A percentile compares a stretch with the other conserved stretches of the same genome.
Conservation (phyloP, 2,113 vertebrate species). For the Desmodus rotundus region DNA sequence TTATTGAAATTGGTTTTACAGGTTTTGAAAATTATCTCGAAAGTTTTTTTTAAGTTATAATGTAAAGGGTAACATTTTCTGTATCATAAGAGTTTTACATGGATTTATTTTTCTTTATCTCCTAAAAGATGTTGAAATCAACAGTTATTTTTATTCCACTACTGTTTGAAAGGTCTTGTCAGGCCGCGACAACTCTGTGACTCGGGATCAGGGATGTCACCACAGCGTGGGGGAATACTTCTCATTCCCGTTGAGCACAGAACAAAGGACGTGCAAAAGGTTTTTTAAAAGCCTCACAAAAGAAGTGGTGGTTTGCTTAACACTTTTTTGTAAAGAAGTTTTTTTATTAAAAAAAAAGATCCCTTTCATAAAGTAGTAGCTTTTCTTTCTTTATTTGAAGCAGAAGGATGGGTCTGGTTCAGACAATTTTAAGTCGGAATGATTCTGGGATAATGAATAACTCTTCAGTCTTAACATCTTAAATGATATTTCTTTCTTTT, state of each 20-base stretch:
- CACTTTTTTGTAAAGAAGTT: background rate
- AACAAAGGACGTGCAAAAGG: background rate
- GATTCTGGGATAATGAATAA: background rate
- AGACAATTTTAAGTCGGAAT: background rate
- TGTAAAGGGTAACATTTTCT: constrained; percentile 6
- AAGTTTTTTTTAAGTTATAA: background rate
- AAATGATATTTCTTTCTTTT: no score
- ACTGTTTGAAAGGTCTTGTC: background rate
- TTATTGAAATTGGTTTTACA: background rate
- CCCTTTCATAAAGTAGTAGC: constrained; percentile 4
- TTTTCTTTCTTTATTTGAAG: background rate
- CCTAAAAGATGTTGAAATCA: constrained; percentile 38
- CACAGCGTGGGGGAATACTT: background rate
- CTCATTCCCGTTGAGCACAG: background rate
- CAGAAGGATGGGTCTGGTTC: background rate
- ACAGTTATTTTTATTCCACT: background rate
- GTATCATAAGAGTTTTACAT: background rate
- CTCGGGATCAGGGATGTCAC: background rate
- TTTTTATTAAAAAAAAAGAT: background rate
- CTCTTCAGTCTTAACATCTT: background rate
- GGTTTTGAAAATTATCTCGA: constrained; percentile 23
- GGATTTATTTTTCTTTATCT: constrained; percentile 51
- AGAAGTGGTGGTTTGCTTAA: background rate
- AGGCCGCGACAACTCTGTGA: constrained; percentile 4
- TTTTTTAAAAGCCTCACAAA: background rate